Base-by-base conservation (phyloP, 2,888 invertebrate genomes). In the Philhelius pedissequus region DNA sequence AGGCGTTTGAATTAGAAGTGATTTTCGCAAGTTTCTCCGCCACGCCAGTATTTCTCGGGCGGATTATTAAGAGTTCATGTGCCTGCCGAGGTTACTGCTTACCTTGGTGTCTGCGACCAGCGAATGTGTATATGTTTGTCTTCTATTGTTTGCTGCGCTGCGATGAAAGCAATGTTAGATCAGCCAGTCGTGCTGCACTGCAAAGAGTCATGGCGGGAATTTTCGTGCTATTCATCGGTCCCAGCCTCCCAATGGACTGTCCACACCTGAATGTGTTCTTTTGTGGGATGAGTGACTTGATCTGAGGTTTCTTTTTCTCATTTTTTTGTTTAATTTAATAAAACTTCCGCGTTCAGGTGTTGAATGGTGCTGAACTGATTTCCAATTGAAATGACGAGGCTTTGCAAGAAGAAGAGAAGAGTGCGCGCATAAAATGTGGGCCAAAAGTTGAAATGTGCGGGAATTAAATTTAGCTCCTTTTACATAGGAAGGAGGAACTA, bases 331-430 rank as follows among this genome's bases (percentile, higher is more conserved):
- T 43, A 18, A 43, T 43, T 43, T 43, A 7, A 69, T 32, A 48
- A 69, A 32, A 83, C 82, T 83, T 83, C 82, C 82, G 82, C 82
- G 73, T 83, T 78, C 62, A 83, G 78, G 82, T 83, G 78, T 83
- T 78, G 82, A 82, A 77, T 82, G 52, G 77, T 82, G 64, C 48
- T 64, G 71, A 50, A 60, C 68, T 77, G 78, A 82, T 78, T 77
- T 73, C 15, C 32, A 45, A 66, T 66, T 77, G 43, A 45, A 64
- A 56, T 77, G 71, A 60, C 54, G 62, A 45, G 25, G 45, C 30
- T 32, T 15, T 2, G 30, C n/a, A n/a, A n/a, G 22, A 15, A 22
- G n/a, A 52, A 27, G 27, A 20, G 13, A 4, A 9, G 62, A 27
- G 43, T n/a, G 38, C n/a, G 66, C 32, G 56, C 27, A 48, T 73